A percentile compares a stretch with the other conserved stretches of the same genome.
Conservation (phyloP, 2,797 vertebrate genomes). For the Enteromius paludinosus region DNA sequence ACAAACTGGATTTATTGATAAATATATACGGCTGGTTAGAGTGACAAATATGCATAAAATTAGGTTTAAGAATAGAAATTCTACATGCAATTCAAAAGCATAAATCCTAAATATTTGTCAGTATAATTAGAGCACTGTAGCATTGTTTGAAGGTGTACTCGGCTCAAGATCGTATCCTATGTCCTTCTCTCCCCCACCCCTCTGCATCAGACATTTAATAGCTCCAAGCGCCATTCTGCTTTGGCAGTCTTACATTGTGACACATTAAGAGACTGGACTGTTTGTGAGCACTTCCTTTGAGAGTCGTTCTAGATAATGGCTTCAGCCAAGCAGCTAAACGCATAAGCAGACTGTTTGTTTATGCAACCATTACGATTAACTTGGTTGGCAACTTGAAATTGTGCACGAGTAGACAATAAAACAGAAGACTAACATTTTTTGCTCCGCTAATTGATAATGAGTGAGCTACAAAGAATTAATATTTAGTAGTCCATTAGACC, state of each 20-base stretch:
- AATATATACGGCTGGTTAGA: neutral
- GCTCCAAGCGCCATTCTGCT: conserved; percentile 77
- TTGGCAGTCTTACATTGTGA: conserved; percentile 74
- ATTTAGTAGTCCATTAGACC: neutral
- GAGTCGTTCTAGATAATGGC: conserved; percentile 18
- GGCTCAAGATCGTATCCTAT: conserved; percentile 57
- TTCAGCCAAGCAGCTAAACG: conserved; percentile 2
- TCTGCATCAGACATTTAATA: conserved; percentile 75
- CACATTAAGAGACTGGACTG: conserved; percentile 68
- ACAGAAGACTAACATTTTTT: neutral
- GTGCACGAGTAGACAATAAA: neutral
- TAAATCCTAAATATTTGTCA: neutral
- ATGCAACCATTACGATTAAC: neutral
- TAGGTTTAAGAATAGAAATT: neutral
- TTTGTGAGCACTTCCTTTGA: conserved; percentile 13
- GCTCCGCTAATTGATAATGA: neutral
- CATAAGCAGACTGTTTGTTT: neutral
- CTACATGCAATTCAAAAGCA: neutral
- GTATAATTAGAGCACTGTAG: too few relatives aligned
- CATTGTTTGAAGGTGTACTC: neutral
- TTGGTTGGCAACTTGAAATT: neutral
- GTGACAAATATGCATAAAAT: neutral
- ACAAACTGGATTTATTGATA: neutral
- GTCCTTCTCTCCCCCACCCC: conserved; percentile 71
- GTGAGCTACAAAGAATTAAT: conserved; percentile 23